phyloP scores from a whole-genome alignment of 2,888 invertebrate species.

The Desoria tigrina region DNA sequence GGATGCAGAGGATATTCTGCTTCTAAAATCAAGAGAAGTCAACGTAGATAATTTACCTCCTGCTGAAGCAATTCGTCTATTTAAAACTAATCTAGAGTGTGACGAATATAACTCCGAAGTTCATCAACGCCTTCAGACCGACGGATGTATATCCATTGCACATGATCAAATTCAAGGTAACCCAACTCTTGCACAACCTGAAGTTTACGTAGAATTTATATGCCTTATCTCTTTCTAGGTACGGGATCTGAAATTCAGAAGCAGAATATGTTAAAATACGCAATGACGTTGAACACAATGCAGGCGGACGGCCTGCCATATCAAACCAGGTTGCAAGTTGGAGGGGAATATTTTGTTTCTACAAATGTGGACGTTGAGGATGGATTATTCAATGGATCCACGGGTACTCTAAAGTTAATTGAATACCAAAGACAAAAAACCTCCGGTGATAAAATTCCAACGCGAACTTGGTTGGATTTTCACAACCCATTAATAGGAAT shows the following conservation, averaged over 20 bases:
- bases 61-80: slow-evolving; percentile 33
- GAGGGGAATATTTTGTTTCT: slow-evolving; percentile 39
- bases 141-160: slow-evolving; percentile 7
- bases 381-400: slow-evolving; percentile 47
- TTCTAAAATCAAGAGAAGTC: slow-evolving; percentile 27
- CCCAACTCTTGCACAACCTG: neutral
- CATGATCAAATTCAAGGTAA: slow-evolving; percentile 20
- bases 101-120: slow-evolving; percentile 26
- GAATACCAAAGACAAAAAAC: slow-evolving; percentile 21
- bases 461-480: slow-evolving; percentile 31
- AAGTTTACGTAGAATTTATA: neutral
- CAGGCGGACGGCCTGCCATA: slow-evolving; percentile 48
- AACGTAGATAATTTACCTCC: slow-evolving; percentile 20
- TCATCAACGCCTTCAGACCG: neutral
- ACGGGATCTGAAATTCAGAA: slow-evolving; percentile 12
- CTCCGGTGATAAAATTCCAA: neutral
- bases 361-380: slow-evolving; percentile 42
- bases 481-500: slow-evolving; percentile 26
- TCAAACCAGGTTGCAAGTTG: slow-evolving; percentile 48
- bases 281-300: slow-evolving; percentile 5
- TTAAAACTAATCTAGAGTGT: slow-evolving; percentile 32
- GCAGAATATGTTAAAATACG: slow-evolving; percentile 12
- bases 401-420: slow-evolving; percentile 33
- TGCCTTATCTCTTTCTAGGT: slow-evolving; percentile 5
- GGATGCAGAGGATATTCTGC: slow-evolving; percentile 20